Conservation (phyloP, 2,113 vertebrate species). For the Gulo gulo region DNA sequence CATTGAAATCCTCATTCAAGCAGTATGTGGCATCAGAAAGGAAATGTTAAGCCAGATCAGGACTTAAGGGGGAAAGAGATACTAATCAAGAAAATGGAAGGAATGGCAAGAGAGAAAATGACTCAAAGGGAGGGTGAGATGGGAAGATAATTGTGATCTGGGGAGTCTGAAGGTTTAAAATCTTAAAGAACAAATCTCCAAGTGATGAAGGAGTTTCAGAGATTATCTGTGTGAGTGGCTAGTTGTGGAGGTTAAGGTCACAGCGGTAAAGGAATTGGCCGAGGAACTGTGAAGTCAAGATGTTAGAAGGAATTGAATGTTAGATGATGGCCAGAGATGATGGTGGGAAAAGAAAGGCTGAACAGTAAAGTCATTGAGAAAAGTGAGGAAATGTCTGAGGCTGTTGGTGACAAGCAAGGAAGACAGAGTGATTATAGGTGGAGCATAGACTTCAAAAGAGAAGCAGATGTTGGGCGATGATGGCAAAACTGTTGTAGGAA, state of each 20-base stretch:
- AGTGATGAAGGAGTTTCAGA: neutral
- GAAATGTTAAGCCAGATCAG: neutral
- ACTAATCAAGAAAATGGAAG: neutral
- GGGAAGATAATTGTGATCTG: neutral
- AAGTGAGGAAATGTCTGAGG: conserved; percentile 4
- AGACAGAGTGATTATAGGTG: neutral
- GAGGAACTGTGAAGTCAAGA: neutral
- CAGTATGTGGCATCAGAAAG: neutral
- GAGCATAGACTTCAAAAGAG: neutral
- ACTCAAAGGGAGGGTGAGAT: neutral
- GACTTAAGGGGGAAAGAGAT: neutral
- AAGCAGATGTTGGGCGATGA: neutral
- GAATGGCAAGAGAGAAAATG: neutral
- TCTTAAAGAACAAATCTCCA: neutral
- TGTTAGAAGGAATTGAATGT: neutral
- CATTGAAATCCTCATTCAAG: neutral
- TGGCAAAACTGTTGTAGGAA: neutral
- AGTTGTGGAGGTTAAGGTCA: neutral
- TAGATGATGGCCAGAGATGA: neutral
- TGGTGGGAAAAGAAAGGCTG: neutral
- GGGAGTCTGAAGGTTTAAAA: neutral
- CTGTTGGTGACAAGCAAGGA: neutral
- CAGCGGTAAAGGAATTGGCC: neutral
- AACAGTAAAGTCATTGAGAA: neutral
- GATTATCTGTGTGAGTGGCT: neutral